Evolutionary conservation across 2,113 vertebrate genomes (phyloP), one percentile per base, ranked within the genome.

Genomic region (Podarcis muralis): DNA sequence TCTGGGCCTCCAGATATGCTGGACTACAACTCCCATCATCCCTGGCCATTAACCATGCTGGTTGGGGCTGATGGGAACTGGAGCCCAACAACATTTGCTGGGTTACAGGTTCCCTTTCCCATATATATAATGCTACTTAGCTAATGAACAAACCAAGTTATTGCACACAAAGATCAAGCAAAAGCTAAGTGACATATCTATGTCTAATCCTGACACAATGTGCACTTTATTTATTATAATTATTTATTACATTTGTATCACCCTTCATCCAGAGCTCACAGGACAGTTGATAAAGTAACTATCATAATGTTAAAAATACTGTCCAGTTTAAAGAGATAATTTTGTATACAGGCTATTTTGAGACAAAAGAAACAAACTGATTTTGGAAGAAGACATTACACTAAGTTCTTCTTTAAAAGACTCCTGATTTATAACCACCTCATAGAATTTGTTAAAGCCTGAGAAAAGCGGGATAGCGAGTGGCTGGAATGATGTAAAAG

Each of bases 401-500:
- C 78, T 62, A 43, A 92, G 84, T 77, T 75, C 90, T 91, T 95
- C 65, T 93, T 89, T 88, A 90, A 94, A 88, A 95, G 88, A 68
- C 65, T 79, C 69, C 89, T 91, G 92, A 94, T 90, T 90, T 91
- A 87, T 74, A 90, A 92, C 93, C 59, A 93, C 92, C 93, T 96
- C 85, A 88, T 88, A 90, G 71, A 87, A 91, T 90, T 86, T 53
- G 92, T 92, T 82, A 93, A 92, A 95, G 90, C 72, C 93, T 90
- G 86, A 90, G 86, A 48, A 87, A 94, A 92, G 91, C 91, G 93
- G 89, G 94, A 94, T 92, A 93, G 96, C 0, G 2, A 77, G 22
- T 92, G 91, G 92, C 25, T 94, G 94, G 96, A 97, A 96, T 96
- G 95, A 96, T 96, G 96, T 90, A 92, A 93, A 95, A 95, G 89